These are phyloP conservation scores for Pitangus sulphuratus DNA, from an alignment of 2,797 vertebrate species.

Conservation along the genomic window DNA sequence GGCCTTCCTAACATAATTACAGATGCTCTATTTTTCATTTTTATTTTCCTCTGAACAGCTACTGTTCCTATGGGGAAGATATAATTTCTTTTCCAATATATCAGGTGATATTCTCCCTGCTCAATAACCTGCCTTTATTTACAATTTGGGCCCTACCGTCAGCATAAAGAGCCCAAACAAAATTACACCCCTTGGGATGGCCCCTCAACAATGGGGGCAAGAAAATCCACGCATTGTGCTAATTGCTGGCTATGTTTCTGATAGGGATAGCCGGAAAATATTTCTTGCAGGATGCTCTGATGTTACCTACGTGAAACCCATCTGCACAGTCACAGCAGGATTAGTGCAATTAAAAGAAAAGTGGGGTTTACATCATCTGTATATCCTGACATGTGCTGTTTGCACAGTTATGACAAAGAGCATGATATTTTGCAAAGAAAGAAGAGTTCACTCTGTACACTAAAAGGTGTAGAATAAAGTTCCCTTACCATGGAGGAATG, in stretches of 20 bases:
- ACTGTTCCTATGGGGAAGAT: background rate
- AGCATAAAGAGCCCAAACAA: background rate
- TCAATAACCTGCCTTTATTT: background rate
- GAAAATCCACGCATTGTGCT: background rate
- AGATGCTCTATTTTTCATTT: background rate
- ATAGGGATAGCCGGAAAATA: background rate
- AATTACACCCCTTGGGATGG: background rate
- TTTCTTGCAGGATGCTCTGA: background rate
- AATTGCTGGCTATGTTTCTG: background rate
- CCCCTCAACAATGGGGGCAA: background rate
- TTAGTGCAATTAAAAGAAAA: background rate
- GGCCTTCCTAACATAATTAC: background rate
- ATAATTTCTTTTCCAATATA: background rate
- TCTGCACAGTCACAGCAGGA: background rate
- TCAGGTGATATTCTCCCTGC: background rate
- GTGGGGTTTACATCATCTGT: background rate
- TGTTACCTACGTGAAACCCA: background rate
- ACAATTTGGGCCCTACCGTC: background rate
- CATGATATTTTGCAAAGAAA: background rate
- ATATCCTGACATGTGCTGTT: background rate
- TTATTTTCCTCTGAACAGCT: background rate
- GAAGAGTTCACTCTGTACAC: background rate
- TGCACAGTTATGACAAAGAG: background rate
- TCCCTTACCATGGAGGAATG: constrained; percentile 88
- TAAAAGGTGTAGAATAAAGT: background rate